A percentile compares a stretch with the other conserved stretches of the same genome.
phyloP scores from a whole-genome alignment of 1,140 invertebrate genomes.

The Tachypleus tridentatus region DNA sequence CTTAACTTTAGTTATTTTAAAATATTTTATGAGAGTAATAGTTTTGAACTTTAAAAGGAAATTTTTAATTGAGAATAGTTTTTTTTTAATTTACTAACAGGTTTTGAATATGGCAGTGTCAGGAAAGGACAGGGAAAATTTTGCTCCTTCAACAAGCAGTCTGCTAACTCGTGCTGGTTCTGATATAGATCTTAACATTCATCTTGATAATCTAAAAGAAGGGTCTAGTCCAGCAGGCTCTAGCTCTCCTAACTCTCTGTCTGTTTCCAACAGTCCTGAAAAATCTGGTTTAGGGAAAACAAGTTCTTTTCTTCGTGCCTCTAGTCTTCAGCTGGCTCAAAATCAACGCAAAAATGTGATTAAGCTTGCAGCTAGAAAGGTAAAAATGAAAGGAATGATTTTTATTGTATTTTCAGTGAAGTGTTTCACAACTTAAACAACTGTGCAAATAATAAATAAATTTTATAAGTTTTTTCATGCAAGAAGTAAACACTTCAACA shows the following conservation, averaged over 20 bases:
- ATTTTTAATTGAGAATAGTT: too few relatives aligned
- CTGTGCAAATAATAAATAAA: too few relatives aligned
- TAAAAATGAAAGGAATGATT: conserved; percentile 19
- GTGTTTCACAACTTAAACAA: too few relatives aligned
- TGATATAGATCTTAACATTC: conserved; percentile 57
- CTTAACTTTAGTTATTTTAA: too few relatives aligned
- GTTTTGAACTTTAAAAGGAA: too few relatives aligned
- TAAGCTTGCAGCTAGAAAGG: conserved; percentile 52
- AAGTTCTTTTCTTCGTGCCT: not conserved
- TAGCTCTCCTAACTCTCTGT: not conserved
- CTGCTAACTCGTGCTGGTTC: conserved; percentile 22
- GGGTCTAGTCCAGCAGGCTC: conserved; percentile 10
- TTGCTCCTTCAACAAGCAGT: conserved; percentile 16
- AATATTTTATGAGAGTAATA: too few relatives aligned
- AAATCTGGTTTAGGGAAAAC: not conserved
- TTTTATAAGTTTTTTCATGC: too few relatives aligned
- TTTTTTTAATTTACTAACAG: conserved; percentile 25
- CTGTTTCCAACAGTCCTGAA: not conserved
- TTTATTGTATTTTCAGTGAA: too few relatives aligned
- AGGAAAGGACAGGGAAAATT: conserved; percentile 27
- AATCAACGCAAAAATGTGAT: conserved; percentile 28
- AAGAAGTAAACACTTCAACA: too few relatives aligned
- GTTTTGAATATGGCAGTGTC: conserved; percentile 36
- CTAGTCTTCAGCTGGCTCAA: not conserved
- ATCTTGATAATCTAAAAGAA: conserved; percentile 48